Conservation (phyloP, 2,113 vertebrate species). For the Halichoerus grypus region DNA sequence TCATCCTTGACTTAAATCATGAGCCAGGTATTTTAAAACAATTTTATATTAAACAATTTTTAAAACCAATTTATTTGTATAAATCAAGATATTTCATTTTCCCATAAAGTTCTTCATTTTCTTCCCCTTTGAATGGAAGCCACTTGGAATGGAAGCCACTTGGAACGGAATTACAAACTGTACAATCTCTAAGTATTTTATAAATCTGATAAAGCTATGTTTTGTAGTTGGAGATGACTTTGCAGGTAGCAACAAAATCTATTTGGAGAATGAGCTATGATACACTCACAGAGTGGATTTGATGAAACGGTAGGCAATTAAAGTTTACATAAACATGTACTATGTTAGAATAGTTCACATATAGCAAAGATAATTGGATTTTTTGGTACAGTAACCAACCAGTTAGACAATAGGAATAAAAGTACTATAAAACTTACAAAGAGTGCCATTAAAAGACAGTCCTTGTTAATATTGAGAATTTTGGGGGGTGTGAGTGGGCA, state of each 20-base stretch:
- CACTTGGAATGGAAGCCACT: neutral
- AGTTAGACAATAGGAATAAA: slow-evolving; percentile 38
- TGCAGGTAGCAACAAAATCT: slow-evolving; percentile 44
- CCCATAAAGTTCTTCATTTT: neutral
- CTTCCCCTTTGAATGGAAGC: neutral
- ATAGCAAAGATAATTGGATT: slow-evolving; percentile 45
- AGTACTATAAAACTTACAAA: slow-evolving; percentile 8
- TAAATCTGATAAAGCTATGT: neutral
- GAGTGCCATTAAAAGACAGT: neutral
- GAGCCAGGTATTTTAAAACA: neutral
- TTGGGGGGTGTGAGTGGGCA: neutral
- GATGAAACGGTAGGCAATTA: slow-evolving; percentile 54
- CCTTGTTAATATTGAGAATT: slow-evolving; percentile 55
- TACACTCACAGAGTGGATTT: neutral
- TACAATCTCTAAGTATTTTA: neutral
- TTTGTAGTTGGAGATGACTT: neutral
- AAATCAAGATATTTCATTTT: neutral
- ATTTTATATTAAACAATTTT: neutral
- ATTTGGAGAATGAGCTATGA: slow-evolving; percentile 36
- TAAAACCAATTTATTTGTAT: neutral
- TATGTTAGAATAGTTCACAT: neutral
- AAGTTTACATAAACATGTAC: slow-evolving; percentile 3
- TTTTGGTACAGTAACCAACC: slow-evolving; percentile 13
- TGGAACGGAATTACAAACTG: neutral
- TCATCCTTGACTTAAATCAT: neutral